Conservation (phyloP, 1,140 invertebrate genomes). For the Aphaenogaster ashmeadi region DNA sequence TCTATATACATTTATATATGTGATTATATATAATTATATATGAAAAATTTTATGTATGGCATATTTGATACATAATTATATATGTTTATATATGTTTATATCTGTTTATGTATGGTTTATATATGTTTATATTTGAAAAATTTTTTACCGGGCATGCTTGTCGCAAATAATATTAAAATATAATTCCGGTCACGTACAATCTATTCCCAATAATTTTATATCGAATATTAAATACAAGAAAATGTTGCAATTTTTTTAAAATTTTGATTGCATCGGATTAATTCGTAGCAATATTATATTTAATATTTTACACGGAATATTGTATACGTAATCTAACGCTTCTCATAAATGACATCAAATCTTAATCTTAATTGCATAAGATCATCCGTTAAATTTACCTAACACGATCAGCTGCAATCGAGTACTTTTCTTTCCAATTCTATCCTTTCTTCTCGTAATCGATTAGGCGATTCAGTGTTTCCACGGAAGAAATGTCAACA, state of each 20-base stretch:
- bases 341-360: background rate
- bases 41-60: too few species aligned
- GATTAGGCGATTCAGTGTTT: background rate
- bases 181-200: background rate
- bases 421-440: background rate
- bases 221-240: background rate
- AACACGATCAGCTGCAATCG: background rate
- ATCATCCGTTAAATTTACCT: slow-evolving; percentile 8
- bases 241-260: background rate
- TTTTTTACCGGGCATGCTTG: too few species aligned
- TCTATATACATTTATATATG: too few species aligned
- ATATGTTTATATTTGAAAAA: too few species aligned
- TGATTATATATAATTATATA: too few species aligned
- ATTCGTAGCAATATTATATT: background rate
- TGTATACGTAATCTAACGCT: background rate
- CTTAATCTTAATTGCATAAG: background rate
- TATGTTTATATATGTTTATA: too few species aligned
- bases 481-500: background rate
- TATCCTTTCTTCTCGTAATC: background rate
- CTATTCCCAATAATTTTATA: background rate
- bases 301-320: background rate
- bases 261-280: background rate
- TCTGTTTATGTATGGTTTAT: too few species aligned
- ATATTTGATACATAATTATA: too few species aligned
- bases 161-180: slow-evolving; percentile 1